These are phyloP conservation scores for Meriones unguiculatus DNA, from an alignment of 2,113 vertebrate genomes.

Conservation along the genomic window DNA sequence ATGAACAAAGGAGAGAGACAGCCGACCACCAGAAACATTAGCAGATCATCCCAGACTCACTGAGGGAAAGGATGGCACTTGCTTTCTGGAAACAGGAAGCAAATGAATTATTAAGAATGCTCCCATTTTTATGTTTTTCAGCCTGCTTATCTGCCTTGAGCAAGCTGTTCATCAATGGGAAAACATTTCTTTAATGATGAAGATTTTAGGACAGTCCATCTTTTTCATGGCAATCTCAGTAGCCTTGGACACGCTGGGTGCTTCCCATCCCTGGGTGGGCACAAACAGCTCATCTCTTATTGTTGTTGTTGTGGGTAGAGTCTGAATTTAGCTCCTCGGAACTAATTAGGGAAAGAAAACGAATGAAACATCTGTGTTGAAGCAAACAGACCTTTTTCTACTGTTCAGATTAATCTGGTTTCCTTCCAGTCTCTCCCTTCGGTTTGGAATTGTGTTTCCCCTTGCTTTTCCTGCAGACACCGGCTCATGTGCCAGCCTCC, in stretches of 20 bases:
- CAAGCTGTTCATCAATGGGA: slow-evolving; percentile 55
- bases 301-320: neutral
- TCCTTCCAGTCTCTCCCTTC: neutral
- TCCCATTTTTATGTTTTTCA: slow-evolving; percentile 32
- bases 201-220: neutral
- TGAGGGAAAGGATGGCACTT: neutral
- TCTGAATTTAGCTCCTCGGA: neutral
- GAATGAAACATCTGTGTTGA: neutral
- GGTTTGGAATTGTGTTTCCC: neutral
- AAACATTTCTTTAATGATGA: slow-evolving; percentile 54
- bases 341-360: slow-evolving; percentile 45
- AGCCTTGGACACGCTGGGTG: neutral
- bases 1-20: neutral
- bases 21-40: neutral
- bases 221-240: slow-evolving; percentile 17
- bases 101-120: slow-evolving; percentile 58
- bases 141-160: slow-evolving; percentile 53
- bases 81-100: slow-evolving; percentile 33
- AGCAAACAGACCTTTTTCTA: neutral
- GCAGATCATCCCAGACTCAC: neutral
- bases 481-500: fast-evolving
- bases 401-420: neutral
- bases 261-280: neutral
- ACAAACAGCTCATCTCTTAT: neutral
- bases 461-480: neutral